A percentile compares a stretch with the other conserved stretches of the same genome.
Conservation (phyloP, 1,140 invertebrate species). For the Brachystomella parvula region DNA sequence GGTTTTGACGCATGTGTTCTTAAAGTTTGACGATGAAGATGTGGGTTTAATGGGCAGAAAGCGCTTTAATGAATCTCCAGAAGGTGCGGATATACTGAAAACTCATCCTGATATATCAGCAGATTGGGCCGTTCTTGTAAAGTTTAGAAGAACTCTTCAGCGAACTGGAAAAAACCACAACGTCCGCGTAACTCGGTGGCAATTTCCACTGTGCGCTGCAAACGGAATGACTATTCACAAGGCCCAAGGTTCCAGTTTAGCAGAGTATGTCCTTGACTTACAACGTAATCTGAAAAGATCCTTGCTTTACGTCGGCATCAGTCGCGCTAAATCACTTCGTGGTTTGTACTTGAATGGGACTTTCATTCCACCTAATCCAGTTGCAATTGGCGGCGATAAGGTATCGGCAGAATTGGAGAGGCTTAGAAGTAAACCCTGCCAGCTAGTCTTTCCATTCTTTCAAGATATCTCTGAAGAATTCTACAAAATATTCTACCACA, state of each 20-base stretch:
- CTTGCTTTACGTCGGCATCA: constrained; percentile 18
- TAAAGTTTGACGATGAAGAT: background rate
- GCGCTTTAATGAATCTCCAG: background rate
- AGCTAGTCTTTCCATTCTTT: background rate
- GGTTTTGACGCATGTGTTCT: background rate
- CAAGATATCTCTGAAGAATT: background rate
- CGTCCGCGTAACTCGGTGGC: background rate
- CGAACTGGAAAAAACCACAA: background rate
- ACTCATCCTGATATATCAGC: background rate
- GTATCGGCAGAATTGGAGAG: background rate
- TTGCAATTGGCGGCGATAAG: background rate
- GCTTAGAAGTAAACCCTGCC: background rate
- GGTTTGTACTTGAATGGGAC: constrained; percentile 20
- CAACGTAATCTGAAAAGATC: background rate
- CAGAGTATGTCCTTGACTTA: background rate
- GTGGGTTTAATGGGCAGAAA: background rate
- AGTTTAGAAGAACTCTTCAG: background rate
- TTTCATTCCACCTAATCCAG: constrained; percentile 1
- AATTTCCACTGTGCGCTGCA: background rate
- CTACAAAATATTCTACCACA: constrained; percentile 16
- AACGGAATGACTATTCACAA: background rate
- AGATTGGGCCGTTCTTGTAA: background rate
- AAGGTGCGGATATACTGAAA: background rate
- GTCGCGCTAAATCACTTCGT: background rate
- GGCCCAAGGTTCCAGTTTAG: background rate